Base-by-base conservation (phyloP, 2,888 invertebrate species). In the Sceliomorpha sp. region DNA sequence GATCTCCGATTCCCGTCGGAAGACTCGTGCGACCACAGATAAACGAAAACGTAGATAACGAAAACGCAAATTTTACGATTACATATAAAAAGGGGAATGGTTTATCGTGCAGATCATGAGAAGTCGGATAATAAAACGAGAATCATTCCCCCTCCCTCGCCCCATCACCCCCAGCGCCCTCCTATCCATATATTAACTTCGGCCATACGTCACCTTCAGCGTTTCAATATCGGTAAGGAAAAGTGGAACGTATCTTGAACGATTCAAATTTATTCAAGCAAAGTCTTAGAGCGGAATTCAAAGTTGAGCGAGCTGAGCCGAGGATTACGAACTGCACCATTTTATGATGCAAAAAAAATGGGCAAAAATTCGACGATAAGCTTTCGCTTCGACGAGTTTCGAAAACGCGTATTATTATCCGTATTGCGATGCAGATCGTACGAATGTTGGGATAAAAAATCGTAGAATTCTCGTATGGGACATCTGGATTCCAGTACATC, bases 201-300 rank as follows among this genome's bases (percentile, higher is more conserved):
- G 51, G 59, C 63, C 63, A 70, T 63, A 70, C 69, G 69, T 63
- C 69, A 70, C 63, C 59, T 63, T 58, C 58, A 64, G 50, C 63
- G 63, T 70, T 70, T 63, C 69, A 70, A 70, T 70, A 70, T 70
- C 69, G 69, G 63, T 70, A 63, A 63, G 69, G 59, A 69, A 69
- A 69, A 69, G 58, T 69, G 53, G 69, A 70, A 63, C 69, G 63
- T 63, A 70, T 70, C 69, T 67, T 64, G 53, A 63, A 58, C 58
- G 63, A 70, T 70, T 70, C 69, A 70, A 64, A 70, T 70, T 70
- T 70, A 70, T 70, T 70, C 70, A 70, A 70, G 64, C 59, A 70
- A 70, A 58, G 59, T 70, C 55, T 64, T 70, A 60, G 60, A 64
- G 44, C 56, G 63, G 50, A 70, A 70, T 70, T 63, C 59, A 53